Base-by-base conservation (phyloP, 2,797 vertebrate genomes). In the Simalia tracyae region DNA sequence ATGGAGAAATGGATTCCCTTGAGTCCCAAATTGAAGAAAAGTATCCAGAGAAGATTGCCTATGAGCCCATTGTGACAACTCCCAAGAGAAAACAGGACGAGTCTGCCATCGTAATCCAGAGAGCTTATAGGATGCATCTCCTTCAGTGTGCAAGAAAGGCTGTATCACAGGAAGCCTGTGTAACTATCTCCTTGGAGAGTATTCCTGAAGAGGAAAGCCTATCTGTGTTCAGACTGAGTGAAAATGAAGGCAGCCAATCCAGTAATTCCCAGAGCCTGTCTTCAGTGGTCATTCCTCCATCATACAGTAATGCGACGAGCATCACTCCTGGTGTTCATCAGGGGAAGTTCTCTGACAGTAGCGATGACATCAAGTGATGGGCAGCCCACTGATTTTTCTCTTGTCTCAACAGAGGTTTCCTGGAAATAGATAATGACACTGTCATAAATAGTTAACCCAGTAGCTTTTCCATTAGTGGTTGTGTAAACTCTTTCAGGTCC, bases 201-300 rank as follows among this genome's bases (percentile, higher is more conserved):
- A 96, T 97, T 0, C 97, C 96, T 0, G 98, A 98, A 96, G 98
- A 97, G 9, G 97, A 98, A 95, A 98, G 98, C 28, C 98, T 98
- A 84, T 98, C 98, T 17, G 97, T 97, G n/a, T 94, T 95, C 88
- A 97, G 97, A 97, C 98, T 98, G 93, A 96, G 96, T 7, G 97
- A 98, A 93, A 98, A 98, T 95, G 98, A 97, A 28, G 97, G 97
- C 72, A 97, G 93, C 4, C 97, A 95, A 56, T 88, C 81, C 0
- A 97, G 97, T 90, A 97, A 95, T 1, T 97, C 97, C 0, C 96
- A 97, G 91, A 98, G 98, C 0, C 59, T 97, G 31, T 99, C 98
- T 92, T 98, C 98, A 94, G 97, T 98, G 2, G 99, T 98, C 9
- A 98, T 98, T 1, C 99, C 99, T 0, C 98, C 98, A 0, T 99